phyloP scores from a whole-genome alignment of 2,113 vertebrate genomes.

The Thymallus thymallus region DNA sequence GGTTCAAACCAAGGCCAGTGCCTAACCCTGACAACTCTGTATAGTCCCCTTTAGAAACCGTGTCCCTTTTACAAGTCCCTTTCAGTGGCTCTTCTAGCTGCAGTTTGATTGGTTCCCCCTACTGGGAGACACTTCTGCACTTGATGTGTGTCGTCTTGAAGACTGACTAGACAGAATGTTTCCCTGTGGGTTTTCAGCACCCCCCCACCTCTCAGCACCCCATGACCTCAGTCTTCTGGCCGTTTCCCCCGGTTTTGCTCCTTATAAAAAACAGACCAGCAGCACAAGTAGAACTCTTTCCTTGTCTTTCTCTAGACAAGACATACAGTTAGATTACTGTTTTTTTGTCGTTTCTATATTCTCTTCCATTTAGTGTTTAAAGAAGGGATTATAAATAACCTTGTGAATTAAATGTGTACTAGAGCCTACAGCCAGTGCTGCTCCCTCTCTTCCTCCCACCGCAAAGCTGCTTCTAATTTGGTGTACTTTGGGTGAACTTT shows the following conservation, averaged over 20 bases:
- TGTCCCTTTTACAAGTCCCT: not conserved
- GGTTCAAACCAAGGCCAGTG: not conserved
- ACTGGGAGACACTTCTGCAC: not conserved
- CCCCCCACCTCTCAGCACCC: not conserved
- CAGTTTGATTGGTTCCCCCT: not conserved
- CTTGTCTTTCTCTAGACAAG: conserved; percentile 50
- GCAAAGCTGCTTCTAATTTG: conserved; percentile 87
- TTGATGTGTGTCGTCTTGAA: not conserved
- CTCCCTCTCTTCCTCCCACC: not conserved
- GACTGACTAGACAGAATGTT: not conserved
- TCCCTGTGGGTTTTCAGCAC: not conserved
- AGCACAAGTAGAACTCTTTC: not conserved
- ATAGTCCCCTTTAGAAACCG: too few relatives aligned
- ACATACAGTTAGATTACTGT: conserved; percentile 65
- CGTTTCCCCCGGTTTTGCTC: not conserved
- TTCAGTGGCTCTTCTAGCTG: not conserved
- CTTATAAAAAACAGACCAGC: conserved; percentile 74
- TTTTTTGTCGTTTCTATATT: conserved; percentile 25
- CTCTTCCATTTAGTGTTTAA: conserved; percentile 49
- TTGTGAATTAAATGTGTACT: conserved; percentile 62
- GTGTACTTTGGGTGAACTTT: conserved; percentile 92
- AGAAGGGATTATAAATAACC: conserved; percentile 73
- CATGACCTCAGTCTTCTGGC: not conserved
- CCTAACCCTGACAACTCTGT: not conserved
- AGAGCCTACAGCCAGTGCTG: conserved; percentile 37